phyloP scores from a whole-genome alignment of 2,888 invertebrate species.

The Sicus ferrugineus region DNA sequence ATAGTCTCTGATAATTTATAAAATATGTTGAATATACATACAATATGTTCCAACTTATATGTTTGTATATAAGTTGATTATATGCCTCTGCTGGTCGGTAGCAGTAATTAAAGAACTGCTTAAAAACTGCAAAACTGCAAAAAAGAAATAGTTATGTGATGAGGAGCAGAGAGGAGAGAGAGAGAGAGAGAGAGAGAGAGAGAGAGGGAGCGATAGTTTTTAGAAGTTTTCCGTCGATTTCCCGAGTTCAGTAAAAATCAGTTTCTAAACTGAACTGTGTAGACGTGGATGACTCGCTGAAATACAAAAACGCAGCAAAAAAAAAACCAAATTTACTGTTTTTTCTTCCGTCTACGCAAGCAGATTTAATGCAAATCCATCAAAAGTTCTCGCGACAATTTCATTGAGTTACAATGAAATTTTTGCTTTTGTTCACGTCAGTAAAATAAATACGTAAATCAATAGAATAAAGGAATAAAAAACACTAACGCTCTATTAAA shows the following conservation, averaged over 20 bases:
- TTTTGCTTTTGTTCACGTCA: not conserved
- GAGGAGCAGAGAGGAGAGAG: too few species aligned
- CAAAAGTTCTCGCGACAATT: not conserved
- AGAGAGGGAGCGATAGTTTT: not conserved
- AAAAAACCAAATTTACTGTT: not conserved
- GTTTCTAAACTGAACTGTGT: slow-evolving; percentile 26
- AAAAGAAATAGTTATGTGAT: too few species aligned
- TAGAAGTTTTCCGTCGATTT: not conserved
- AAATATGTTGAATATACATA: too few species aligned
- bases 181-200: not conserved
- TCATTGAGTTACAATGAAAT: not conserved
- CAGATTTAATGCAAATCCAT: not conserved
- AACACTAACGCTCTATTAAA: not conserved
- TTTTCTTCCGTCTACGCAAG: not conserved
- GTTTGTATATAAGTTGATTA: too few species aligned
- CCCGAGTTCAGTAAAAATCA: slow-evolving; percentile 12
- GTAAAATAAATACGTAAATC: not conserved
- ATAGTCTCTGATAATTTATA: too few species aligned
- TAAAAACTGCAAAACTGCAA: too few species aligned
- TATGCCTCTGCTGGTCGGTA: too few species aligned
- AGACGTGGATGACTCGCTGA: slow-evolving; percentile 15
- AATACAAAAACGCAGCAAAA: not conserved
- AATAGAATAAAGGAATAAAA: not conserved
- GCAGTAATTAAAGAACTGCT: too few species aligned
- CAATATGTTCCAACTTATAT: too few species aligned